Conservation (phyloP, 2,113 vertebrate species). For the Chrysochloris asiatica region DNA sequence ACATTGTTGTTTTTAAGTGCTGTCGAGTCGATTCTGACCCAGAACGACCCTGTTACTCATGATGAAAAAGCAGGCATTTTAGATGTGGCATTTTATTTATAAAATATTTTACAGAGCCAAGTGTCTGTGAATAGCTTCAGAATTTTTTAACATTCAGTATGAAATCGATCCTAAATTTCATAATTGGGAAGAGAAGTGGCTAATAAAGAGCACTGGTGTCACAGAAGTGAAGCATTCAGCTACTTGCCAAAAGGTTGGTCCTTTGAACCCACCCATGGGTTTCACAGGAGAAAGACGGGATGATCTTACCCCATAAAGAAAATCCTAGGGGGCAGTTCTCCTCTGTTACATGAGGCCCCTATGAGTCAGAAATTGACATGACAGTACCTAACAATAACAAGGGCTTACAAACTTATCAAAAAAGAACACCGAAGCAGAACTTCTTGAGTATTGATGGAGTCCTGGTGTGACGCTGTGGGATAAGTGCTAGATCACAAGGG, state of each 20-base stretch:
- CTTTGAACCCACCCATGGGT: background rate
- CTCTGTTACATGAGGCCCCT: background rate
- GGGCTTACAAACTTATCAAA: no score
- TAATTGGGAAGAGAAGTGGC: conserved; percentile 57
- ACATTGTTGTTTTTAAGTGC: no score
- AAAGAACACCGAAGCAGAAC: no score
- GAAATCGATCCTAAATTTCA: conserved; percentile 65
- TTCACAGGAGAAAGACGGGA: background rate
- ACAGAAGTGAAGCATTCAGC: background rate
- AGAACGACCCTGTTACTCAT: no score
- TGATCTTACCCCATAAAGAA: background rate
- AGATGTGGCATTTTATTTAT: conserved; percentile 67
- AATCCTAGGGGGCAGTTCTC: background rate
- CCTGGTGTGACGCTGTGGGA: no score
- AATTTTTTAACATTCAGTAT: conserved; percentile 55
- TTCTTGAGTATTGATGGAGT: no score
- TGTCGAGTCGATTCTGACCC: no score
- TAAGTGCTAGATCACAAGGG: no score
- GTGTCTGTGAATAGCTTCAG: conserved; percentile 50
- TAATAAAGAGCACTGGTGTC: background rate
- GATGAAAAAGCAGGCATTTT: conserved; percentile 63
- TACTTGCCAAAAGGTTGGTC: background rate
- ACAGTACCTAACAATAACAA: background rate
- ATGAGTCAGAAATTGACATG: background rate
- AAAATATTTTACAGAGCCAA: conserved; percentile 70